Evolutionary conservation across 2,797 vertebrate genomes (phyloP).

Genomic region (Cheirogaleus major): DNA sequence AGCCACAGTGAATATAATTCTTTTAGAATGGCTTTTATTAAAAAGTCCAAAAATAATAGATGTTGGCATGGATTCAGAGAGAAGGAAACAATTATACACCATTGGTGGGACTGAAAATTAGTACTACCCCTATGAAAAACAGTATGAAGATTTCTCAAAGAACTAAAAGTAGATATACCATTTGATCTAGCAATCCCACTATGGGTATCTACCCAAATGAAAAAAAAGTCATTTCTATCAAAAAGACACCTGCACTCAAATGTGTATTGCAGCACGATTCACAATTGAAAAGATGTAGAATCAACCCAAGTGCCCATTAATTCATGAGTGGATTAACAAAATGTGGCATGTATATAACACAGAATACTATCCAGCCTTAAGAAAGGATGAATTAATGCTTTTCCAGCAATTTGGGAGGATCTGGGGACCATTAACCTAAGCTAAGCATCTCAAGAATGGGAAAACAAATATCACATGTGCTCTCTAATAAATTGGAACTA

Average conservation of each 20-base stretch:
- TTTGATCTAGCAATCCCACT: neutral
- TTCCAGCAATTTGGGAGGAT: no score
- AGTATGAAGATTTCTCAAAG: neutral
- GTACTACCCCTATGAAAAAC: neutral
- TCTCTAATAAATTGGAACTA: neutral
- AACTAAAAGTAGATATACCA: neutral
- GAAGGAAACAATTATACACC: neutral
- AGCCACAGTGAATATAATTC: neutral
- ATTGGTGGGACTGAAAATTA: neutral
- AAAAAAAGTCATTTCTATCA: neutral
- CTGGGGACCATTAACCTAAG: neutral
- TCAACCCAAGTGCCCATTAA: neutral
- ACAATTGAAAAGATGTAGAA: neutral
- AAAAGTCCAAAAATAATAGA: no score
- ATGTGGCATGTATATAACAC: neutral
- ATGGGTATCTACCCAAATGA: neutral
- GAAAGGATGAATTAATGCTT: no score
- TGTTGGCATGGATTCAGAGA: no score
- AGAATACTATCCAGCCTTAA: neutral
- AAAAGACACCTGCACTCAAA: neutral
- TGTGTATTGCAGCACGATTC: neutral
- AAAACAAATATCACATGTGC: neutral
- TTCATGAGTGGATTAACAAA: neutral
- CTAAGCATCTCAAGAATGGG: no score
- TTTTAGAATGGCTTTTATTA: neutral